These are phyloP conservation scores for Nemurella pictetii DNA, from an alignment of 2,888 invertebrate genomes.

Conservation along the genomic window DNA sequence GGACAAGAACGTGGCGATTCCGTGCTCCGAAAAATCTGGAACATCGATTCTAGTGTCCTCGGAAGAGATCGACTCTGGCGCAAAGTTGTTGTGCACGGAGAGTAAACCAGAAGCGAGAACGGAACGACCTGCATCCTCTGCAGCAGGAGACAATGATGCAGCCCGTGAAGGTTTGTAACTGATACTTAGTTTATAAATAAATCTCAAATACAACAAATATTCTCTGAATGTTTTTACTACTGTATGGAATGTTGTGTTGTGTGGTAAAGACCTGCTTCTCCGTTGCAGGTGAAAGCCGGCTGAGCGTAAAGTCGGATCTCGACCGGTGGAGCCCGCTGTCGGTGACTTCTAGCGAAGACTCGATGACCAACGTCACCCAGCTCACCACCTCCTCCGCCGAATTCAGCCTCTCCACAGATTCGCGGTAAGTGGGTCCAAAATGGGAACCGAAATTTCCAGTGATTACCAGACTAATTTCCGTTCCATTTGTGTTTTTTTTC, in stretches of 20 bases:
- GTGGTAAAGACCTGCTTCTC: background rate
- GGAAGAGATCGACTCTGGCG: too few species aligned
- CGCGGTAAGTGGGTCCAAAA: conserved; percentile 25
- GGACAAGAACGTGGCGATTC: too few species aligned
- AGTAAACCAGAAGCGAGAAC: too few species aligned
- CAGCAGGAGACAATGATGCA: background rate
- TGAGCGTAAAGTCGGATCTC: background rate
- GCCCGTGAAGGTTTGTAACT: too few species aligned
- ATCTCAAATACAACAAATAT: too few species aligned
- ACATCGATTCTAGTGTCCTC: too few species aligned
- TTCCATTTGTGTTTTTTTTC: background rate
- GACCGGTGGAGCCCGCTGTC: conserved; percentile 8
- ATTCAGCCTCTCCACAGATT: conserved; percentile 49
- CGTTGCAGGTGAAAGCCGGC: background rate
- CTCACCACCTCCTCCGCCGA: conserved; percentile 70
- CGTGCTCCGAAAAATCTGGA: too few species aligned
- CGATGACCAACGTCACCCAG: conserved; percentile 77
- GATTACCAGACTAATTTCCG: background rate
- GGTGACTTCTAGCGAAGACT: conserved; percentile 60
- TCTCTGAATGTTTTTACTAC: too few species aligned
- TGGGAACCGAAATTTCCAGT: too few species aligned
- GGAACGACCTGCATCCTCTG: too few species aligned
- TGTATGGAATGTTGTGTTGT: background rate
- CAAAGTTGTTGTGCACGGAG: too few species aligned
- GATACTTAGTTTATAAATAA: too few species aligned